Evolutionary conservation across 2,888 invertebrate genomes (phyloP), one percentile per base, ranked within the genome.

Genomic region (Megamerina dolium): DNA sequence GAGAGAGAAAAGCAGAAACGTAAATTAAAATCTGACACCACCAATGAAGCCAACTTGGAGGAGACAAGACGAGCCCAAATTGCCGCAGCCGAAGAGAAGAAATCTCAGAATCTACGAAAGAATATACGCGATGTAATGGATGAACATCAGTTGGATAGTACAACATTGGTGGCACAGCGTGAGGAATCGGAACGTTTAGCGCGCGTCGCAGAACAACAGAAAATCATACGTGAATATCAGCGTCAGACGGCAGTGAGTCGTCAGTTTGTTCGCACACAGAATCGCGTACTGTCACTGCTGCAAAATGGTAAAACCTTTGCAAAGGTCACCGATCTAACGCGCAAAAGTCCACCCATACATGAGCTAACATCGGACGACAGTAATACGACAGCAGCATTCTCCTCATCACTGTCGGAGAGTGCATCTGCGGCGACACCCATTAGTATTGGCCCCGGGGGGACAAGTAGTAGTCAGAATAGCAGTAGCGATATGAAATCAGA

Each of bases 51-150:
- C n/a, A n/a, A n/a, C n/a, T n/a, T n/a, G n/a, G n/a, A n/a, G n/a
- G n/a, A n/a, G n/a, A n/a, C n/a, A n/a, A n/a, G n/a, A n/a, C n/a
- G n/a, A n/a, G n/a, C n/a, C n/a, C n/a, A n/a, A n/a, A n/a, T n/a
- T n/a, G n/a, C n/a, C n/a, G n/a, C n/a, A n/a, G n/a, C n/a, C n/a
- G 68, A 68, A 19, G 66, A 66, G 14, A 68, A 66, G 38, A 68
- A 68, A 45, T 60, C 54, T 39, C 58, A 53, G 31, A 86, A 85
- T 68, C 78, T 90, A 62, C 76, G 92, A 30, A 79, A 87, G 49
- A 92, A 92, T 63, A 92, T 92, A 56, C 80, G 94, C 43, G 92
- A 94, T 73, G 93, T 95, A 8, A 85, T 94, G 82, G 87, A 89
- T 62, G 93, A 93, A 61, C 88, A 87, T 49, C 89, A 94, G 64